Conservation (phyloP, 2,113 vertebrate genomes). For the Catharus bicknelli region DNA sequence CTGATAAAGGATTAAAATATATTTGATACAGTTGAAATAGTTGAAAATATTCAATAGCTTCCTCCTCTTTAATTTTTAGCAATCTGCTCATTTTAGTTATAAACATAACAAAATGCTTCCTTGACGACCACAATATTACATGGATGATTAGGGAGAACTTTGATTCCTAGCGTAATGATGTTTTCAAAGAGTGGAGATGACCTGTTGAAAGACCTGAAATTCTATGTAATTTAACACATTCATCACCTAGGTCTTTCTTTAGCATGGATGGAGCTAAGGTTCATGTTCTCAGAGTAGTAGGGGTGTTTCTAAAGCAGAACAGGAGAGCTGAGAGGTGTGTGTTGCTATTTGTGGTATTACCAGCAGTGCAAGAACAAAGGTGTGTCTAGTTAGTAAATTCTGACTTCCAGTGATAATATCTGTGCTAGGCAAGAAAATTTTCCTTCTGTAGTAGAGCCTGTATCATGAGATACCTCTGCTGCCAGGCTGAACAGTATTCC, state of each 20-base stretch:
- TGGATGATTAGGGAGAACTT: neutral
- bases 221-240: neutral
- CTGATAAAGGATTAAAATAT: neutral
- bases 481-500: neutral
- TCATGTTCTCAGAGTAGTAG: neutral
- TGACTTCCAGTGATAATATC: neutral
- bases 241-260: neutral
- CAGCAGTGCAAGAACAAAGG: neutral
- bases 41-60: neutral
- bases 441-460: neutral
- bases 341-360: neutral
- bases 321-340: neutral
- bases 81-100: neutral
- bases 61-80: neutral
- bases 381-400: neutral
- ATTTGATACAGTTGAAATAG: neutral
- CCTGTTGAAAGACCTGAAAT: neutral
- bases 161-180: neutral
- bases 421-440: neutral
- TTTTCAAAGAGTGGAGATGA: neutral
- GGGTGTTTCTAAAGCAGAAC: neutral
- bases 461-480: accelerated
- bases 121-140: neutral
- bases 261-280: neutral
- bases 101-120: neutral